Base-by-base conservation (phyloP, 1,140 invertebrate species). In the Dryas iulia region DNA sequence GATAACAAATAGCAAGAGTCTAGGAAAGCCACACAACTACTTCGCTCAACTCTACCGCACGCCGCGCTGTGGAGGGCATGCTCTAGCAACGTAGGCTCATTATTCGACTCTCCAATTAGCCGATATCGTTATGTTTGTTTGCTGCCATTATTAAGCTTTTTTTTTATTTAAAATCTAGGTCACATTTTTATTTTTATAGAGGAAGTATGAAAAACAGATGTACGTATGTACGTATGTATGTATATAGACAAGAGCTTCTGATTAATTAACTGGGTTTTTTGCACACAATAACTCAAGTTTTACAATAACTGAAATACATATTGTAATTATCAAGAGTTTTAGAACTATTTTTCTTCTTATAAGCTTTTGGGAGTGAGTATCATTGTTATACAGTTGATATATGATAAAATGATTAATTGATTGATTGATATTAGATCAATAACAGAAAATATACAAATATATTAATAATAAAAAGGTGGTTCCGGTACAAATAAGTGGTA, bases 61-160 rank as follows among this genome's bases (percentile, higher is more conserved):
- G 18, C 39, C 7, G 33, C 33, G 14, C 33, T 47, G 39, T 47
- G 12, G 39, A 47, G 39, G 21, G 39, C 39, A 47, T n/a, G 39
- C 39, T 11, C 39, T 18, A 47, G 39, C 39, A 21, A 3, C 39
- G 39, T 47, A 47, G 39, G 39, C 52, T 62, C 58, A 68, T 68
- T 68, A 68, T 52, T 66, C 56, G 39, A 33, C 52, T 57, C 59
- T 68, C 66, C 66, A 68, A 68, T 68, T 68, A 68, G 59, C 30
- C 39, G 39, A 47, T 47, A 47, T 47, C 39, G 39, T 47, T 47
- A 47, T 47, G 39, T 47, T 47, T 47, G 39, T 47, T 28, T 58
- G 56, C 56, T 24, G 24, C 24, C 28, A 58, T n/a, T 47, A 47
- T 47, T 21, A 47, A 47, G 39, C 39, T 47, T 35, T 47, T 39